Conservation (phyloP, 2,888 invertebrate species). For the Pollenia griseotomentosa region DNA sequence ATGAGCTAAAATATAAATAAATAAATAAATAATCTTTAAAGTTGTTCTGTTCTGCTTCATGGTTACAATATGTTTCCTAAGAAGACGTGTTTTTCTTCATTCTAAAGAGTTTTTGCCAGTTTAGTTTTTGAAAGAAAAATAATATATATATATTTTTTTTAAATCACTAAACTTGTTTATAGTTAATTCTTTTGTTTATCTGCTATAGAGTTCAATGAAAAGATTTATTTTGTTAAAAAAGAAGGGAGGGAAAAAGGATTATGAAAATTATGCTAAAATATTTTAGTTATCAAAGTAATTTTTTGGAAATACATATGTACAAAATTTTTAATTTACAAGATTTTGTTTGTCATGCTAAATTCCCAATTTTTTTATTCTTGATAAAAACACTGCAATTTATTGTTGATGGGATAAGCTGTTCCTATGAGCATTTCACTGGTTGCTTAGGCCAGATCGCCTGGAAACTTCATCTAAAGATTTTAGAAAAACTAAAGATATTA, state of each 20-base stretch:
- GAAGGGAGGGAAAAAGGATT: neutral
- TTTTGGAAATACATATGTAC: too few species aligned
- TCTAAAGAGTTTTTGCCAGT: slow-evolving; percentile 24
- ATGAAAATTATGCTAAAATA: neutral
- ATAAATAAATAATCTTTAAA: slow-evolving; percentile 55
- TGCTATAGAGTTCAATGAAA: slow-evolving; percentile 39
- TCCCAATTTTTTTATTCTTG: too few species aligned
- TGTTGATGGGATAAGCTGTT: too few species aligned
- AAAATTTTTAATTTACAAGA: too few species aligned
- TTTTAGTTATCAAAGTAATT: too few species aligned
- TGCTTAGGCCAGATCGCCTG: too few species aligned
- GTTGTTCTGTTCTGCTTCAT: slow-evolving; percentile 43
- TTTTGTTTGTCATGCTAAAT: too few species aligned
- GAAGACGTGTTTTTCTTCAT: neutral
- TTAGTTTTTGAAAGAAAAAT: neutral
- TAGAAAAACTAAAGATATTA: too few species aligned
- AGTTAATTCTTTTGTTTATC: slow-evolving; percentile 33
- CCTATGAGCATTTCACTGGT: too few species aligned
- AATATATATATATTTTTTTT: neutral
- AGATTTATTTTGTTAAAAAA: neutral
- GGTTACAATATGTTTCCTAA: slow-evolving; percentile 29
- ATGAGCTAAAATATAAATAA: slow-evolving; percentile 57
- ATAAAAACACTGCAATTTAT: too few species aligned
- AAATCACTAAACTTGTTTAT: slow-evolving; percentile 26
- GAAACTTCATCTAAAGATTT: too few species aligned